Conservation (phyloP, 1,140 invertebrate species). For the Zaprionus camerounensis region DNA sequence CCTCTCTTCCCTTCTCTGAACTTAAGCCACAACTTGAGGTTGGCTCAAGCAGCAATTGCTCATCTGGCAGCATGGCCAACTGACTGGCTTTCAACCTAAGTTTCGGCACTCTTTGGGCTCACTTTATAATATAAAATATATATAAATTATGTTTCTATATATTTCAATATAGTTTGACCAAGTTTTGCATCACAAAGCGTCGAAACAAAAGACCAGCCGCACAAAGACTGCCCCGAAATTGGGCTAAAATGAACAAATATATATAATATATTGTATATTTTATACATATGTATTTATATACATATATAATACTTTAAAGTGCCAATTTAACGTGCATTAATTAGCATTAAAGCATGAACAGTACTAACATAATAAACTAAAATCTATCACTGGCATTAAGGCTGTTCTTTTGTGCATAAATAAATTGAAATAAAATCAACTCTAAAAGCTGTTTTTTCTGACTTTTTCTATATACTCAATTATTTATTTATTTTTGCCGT, state of each 20-base stretch:
- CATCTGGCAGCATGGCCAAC: slow-evolving; percentile 27
- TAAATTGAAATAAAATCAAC: background rate
- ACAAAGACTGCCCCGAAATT: background rate
- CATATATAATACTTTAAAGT: slow-evolving; percentile 2
- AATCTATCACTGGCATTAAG: background rate
- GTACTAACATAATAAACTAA: background rate
- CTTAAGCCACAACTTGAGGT: slow-evolving; percentile 68
- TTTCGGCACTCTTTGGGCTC: slow-evolving; percentile 3
- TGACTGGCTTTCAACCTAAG: slow-evolving; percentile 44
- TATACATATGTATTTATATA: too few species aligned
- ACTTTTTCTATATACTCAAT: background rate
- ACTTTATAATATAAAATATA: slow-evolving; percentile 8
- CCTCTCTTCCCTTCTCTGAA: slow-evolving; percentile 4
- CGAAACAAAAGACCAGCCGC: slow-evolving; percentile 15
- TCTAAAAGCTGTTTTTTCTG: background rate
- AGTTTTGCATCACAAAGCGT: slow-evolving; percentile 22
- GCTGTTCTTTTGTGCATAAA: background rate
- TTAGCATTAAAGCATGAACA: background rate
- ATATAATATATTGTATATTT: too few species aligned
- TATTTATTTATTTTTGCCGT: background rate
- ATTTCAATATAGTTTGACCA: slow-evolving; percentile 14
- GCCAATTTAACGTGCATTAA: slow-evolving; percentile 6
- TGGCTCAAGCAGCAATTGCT: slow-evolving; percentile 63
- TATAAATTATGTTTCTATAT: background rate
- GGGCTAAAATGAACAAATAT: background rate